Evolutionary conservation across 2,888 invertebrate genomes (phyloP), one percentile per base, ranked within the genome.

Genomic region (Physocephala rufipes): DNA sequence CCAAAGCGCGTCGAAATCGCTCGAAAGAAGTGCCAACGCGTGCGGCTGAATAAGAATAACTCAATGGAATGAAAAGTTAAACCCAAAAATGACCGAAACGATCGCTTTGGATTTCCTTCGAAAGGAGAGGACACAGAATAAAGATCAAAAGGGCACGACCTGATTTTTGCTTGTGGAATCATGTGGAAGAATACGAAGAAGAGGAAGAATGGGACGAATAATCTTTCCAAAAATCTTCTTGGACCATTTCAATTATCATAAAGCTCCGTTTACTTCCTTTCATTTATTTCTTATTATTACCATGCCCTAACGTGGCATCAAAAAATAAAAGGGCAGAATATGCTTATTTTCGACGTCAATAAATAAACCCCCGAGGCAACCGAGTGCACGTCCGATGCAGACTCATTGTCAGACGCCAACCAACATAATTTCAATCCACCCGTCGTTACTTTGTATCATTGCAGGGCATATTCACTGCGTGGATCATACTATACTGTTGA

Each of bases 361-460:
- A 66, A 66, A 55, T 21, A 66, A 55, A 66, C 55, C 66, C 24
- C 66, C 53, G 19, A 55, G 24, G 43, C 55, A 36, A 66, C 66
- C 55, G 36, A 36, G 36, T 36, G 66, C 53, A 66, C 66, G 53
- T 66, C 66, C 66, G 66, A 4, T n/a, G 66, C 53, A 63, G 21
- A 43, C 36, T 30, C 66, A 19, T 53, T 30, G 65, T 12, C 64
- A 53, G 65, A 28, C 65, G 49, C n/a, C 65, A 65, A 49, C 2
- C 30, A 30, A n/a, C 65, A n/a, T n/a, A n/a, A n/a, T n/a, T n/a
- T n/a, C n/a, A n/a, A 43, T 19, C 16, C 28, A 28, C 64, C n/a
- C 28, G 9, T 4, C 36, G 9, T 36, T 28, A 61, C n/a, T 61
- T 61, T 30, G 36, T n/a, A 36, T 61, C 36, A n/a, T 36, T 61